Percentiles rank a stretch among this genome's conserved stretches.
Conservation (phyloP, 2,113 vertebrate genomes). For the Illadopsis cleaveri region DNA sequence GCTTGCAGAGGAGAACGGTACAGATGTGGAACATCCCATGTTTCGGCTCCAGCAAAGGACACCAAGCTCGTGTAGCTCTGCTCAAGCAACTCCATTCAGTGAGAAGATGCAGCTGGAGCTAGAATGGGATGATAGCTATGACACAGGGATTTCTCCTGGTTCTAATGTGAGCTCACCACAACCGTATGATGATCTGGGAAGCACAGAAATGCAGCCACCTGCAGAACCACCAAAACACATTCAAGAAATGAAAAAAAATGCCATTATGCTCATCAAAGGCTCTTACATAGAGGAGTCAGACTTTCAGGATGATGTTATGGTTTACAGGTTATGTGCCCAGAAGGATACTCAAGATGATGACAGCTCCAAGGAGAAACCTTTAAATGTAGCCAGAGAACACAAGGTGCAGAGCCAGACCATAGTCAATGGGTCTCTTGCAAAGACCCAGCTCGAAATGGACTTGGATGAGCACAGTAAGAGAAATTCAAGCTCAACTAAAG, state of each 20-base stretch:
- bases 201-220: conserved; percentile 5
- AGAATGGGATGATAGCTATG: conserved; percentile 97
- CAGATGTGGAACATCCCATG: neutral
- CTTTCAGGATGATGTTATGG: conserved; percentile 94
- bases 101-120: conserved; percentile 82
- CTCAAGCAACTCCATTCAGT: neutral
- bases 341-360: conserved; percentile 78
- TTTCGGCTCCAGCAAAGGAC: conserved; percentile 40
- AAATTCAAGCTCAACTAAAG: neutral
- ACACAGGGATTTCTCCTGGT: conserved; percentile 81
- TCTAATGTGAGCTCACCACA: conserved; percentile 58
- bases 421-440: conserved; percentile 68
- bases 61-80: neutral
- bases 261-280: conserved; percentile 88
- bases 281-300: conserved; percentile 94
- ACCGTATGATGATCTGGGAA: neutral
- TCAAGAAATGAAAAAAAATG: conserved; percentile 91
- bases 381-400: neutral
- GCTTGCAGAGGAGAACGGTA: conserved; percentile 71
- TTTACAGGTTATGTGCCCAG: conserved; percentile 90
- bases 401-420: neutral
- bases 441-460: neutral
- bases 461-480: conserved; percentile 41
- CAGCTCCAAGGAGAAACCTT: neutral
- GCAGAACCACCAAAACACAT: conserved; percentile 87